These are phyloP conservation scores for Frankliniella intonsa DNA, from an alignment of 2,888 invertebrate species.

Conservation along the genomic window DNA sequence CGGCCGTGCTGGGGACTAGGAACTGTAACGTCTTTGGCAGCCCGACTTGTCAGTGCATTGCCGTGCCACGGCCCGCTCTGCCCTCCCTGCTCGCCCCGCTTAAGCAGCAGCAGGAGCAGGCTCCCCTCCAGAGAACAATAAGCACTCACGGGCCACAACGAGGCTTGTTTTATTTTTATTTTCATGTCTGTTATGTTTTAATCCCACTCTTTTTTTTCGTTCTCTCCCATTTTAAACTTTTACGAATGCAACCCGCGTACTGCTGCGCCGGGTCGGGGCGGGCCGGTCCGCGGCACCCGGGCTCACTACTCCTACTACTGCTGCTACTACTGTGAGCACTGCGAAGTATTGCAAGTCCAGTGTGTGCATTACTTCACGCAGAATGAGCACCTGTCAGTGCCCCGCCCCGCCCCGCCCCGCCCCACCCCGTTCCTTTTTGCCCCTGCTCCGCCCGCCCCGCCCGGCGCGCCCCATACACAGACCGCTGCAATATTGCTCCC, in stretches of 20 bases:
- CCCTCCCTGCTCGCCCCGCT: neutral
- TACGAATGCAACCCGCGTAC: too few relatives aligned
- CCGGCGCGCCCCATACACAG: constrained; percentile 23
- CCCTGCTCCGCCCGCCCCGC: constrained; percentile 28
- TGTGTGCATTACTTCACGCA: neutral
- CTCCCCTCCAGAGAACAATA: too few relatives aligned
- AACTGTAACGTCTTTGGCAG: too few relatives aligned
- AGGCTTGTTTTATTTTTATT: neutral
- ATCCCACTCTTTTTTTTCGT: constrained; percentile 3
- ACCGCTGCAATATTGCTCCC: constrained; percentile 30
- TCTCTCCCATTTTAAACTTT: neutral
- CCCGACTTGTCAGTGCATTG: too few relatives aligned
- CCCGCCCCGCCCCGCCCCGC: neutral
- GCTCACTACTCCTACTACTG: too few relatives aligned
- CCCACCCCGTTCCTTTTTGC: neutral
- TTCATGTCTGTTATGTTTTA: neutral
- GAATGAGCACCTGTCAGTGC: constrained; percentile 15
- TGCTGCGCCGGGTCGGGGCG: too few relatives aligned
- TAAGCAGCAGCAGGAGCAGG: too few relatives aligned
- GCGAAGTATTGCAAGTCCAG: constrained; percentile 3
- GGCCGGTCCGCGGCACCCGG: too few relatives aligned
- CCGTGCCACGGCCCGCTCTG: neutral
- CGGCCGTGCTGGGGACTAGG: too few relatives aligned
- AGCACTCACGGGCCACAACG: too few relatives aligned
- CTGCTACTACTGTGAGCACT: neutral